Evolutionary conservation across 2,888 invertebrate genomes (phyloP).

Genomic region (Shargacucullia verbasci): DNA sequence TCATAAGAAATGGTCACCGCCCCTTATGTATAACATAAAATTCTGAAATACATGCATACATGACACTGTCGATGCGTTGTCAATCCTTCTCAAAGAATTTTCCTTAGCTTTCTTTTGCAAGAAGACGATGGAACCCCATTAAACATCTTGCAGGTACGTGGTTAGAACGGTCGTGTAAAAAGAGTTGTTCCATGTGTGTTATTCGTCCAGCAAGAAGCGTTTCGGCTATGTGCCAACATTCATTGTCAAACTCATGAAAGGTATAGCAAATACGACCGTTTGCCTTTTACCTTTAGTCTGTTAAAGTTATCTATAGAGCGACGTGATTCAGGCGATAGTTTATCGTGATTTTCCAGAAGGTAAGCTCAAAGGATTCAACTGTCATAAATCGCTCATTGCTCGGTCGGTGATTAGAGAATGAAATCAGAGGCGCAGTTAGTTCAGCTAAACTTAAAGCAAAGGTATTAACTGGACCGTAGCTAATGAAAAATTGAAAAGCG

Average conservation of each 20-base stretch:
- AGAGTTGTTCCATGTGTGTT: conserved; percentile 7
- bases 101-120: no score
- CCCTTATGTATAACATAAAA: no score
- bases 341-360: conserved; percentile 50
- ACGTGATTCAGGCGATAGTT: conserved; percentile 39
- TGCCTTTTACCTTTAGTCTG: conserved; percentile 20
- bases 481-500: no score
- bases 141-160: no score
- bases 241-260: conserved; percentile 31
- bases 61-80: no score
- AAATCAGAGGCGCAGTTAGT: conserved; percentile 25
- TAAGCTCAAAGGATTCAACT: conserved; percentile 42
- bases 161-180: background rate
- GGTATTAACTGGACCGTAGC: background rate
- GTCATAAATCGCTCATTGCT: conserved; percentile 47
- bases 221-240: conserved; percentile 40
- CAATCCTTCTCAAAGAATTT: no score
- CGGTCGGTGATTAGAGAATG: conserved; percentile 26
- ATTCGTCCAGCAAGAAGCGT: conserved; percentile 9
- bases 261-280: conserved; percentile 24
- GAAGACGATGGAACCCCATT: no score
- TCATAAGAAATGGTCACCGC: no score
- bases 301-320: conserved; percentile 21
- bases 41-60: no score
- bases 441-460: conserved; percentile 9